Evolutionary conservation across 2,888 invertebrate species (phyloP), one percentile per base, ranked within the genome.

Genomic region (Drosophila aldrichi): DNA sequence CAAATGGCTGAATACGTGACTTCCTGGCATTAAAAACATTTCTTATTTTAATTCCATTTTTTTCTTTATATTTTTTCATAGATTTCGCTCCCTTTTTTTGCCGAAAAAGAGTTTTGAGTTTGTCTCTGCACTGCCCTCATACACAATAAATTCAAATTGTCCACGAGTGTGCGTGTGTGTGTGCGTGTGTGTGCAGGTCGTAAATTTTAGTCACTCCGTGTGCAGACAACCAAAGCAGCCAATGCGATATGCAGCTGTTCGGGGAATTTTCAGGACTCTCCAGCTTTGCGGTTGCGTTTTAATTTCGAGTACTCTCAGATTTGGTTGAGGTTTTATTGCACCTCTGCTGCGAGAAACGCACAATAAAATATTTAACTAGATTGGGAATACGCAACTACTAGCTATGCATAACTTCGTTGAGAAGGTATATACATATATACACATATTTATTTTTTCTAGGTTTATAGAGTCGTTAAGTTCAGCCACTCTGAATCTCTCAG

Each of bases 1-100:
- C 63, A 63, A 65, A 64, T 64, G 64, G 66, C 43, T 52, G 51
- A 60, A 62, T 67, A 81, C 76, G 81, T 78, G 79, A 81, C 81
- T 74, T 68, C 34, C 68, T 57, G 60, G 59, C 67, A 70, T 75
- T 69, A 51, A 77, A 67, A 79, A 60, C 62, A 54, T 76, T 78
- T 59, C 73, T 76, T 77, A 70, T 79, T 79, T 79, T 79, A 79
- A 79, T 74, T 76, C 64, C 18, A 2, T 54, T 49, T 43, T 43
- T 73, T 44, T 34, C 38, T 67, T 73, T 49, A 75, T 55, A 68
- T 63, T 74, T 58, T 61, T 67, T 52, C 59, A 76, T 75, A 75
- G 76, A 68, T 68, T 60, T 49, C 48, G 41, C 62, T 70, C 52
- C 48, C 51, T 20, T 63, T 20, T 63, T 72, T 43, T 9, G 8